These are phyloP conservation scores for Meta bourneti DNA, from an alignment of 2,888 invertebrate species.

Conservation along the genomic window DNA sequence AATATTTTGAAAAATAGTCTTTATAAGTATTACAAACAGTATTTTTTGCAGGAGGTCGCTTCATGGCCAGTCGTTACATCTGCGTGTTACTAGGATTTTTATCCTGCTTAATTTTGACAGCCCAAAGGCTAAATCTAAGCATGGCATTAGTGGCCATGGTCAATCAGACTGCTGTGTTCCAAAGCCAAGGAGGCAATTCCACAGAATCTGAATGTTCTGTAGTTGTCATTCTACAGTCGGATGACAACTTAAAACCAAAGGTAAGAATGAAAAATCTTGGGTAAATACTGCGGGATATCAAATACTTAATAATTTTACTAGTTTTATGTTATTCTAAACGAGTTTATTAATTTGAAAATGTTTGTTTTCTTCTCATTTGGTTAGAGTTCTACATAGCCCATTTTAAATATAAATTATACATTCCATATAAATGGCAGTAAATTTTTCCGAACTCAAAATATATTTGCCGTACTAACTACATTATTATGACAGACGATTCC, in stretches of 20 bases:
- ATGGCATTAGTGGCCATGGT: constrained; percentile 98
- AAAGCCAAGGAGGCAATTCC: not conserved
- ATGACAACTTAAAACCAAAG: not conserved
- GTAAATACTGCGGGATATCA: not conserved
- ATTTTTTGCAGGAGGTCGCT: not conserved
- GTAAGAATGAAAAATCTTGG: not conserved
- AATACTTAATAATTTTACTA: not conserved
- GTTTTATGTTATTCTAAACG: not conserved
- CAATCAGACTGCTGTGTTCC: constrained; percentile 85
- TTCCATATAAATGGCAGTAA: too few species aligned
- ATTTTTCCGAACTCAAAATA: too few species aligned
- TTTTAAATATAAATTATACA: too few species aligned
- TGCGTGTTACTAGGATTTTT: constrained; percentile 91
- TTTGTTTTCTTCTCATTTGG: too few species aligned
- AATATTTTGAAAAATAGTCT: too few species aligned
- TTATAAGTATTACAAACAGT: too few species aligned
- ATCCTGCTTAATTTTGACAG: constrained; percentile 93
- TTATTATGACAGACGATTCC: too few species aligned
- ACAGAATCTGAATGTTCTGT: constrained; percentile 18
- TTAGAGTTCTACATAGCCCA: too few species aligned
- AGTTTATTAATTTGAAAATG: too few species aligned
- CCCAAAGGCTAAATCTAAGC: constrained; percentile 93
- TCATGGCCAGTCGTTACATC: constrained; percentile 83
- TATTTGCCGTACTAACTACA: too few species aligned
- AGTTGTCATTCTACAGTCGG: not conserved